Conservation (phyloP, 2,888 invertebrate species). For the Spodoptera littoralis region DNA sequence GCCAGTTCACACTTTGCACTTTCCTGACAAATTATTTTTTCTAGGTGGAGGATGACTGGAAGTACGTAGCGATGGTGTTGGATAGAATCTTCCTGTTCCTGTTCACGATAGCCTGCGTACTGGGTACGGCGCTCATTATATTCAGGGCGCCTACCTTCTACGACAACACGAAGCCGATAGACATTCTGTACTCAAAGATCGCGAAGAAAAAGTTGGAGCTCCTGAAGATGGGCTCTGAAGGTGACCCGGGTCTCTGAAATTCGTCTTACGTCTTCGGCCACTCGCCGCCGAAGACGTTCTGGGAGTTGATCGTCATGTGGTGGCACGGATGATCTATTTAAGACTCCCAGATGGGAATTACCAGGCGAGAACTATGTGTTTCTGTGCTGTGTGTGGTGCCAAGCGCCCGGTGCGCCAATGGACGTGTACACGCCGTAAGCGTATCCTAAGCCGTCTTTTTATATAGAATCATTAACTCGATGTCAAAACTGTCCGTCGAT, state of each 20-base stretch:
- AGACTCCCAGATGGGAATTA: slow-evolving; percentile 80
- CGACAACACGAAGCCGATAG: slow-evolving; percentile 96
- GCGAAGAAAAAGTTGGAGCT: slow-evolving; percentile 96
- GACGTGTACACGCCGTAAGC: slow-evolving; percentile 79
- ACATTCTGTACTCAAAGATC: slow-evolving; percentile 96
- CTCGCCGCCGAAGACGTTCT: slow-evolving; percentile 91
- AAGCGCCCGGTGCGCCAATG: slow-evolving; percentile 80
- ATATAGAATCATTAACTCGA: slow-evolving; percentile 74
- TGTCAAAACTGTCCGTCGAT: slow-evolving; percentile 83
- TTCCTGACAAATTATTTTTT: slow-evolving; percentile 47
- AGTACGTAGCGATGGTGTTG: slow-evolving; percentile 98
- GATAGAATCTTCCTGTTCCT: slow-evolving; percentile 98
- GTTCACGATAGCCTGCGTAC: slow-evolving; percentile 97
- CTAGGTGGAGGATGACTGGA: slow-evolving; percentile 99
- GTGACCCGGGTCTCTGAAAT: slow-evolving; percentile 91
- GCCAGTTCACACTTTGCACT: slow-evolving; percentile 3
- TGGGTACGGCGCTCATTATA: slow-evolving; percentile 96
- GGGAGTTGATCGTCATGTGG: slow-evolving; percentile 89
- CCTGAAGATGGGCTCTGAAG: slow-evolving; percentile 95
- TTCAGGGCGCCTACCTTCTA: slow-evolving; percentile 97
- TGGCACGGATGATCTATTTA: slow-evolving; percentile 88
- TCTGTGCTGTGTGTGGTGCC: slow-evolving; percentile 86
- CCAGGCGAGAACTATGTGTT: slow-evolving; percentile 81
- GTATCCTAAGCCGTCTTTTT: slow-evolving; percentile 86
- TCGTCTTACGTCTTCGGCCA: slow-evolving; percentile 91